These are phyloP conservation scores for Platanista minor DNA, from an alignment of 2,113 vertebrate species.

Conservation along the genomic window DNA sequence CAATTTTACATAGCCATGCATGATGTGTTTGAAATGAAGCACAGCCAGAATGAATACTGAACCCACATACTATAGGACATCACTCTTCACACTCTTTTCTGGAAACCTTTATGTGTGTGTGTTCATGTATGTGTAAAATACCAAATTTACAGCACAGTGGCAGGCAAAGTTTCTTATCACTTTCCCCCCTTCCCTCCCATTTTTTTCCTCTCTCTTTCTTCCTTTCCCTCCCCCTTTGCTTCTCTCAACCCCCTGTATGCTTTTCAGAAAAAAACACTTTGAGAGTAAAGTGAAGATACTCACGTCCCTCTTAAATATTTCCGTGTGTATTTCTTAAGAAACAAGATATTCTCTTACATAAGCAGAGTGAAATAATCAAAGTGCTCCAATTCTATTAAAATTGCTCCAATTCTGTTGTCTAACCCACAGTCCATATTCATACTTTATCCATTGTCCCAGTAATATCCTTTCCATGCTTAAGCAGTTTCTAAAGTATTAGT, in stretches of 20 bases:
- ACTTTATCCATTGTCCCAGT: neutral
- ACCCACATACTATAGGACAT: neutral
- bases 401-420: neutral
- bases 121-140: neutral
- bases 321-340: neutral
- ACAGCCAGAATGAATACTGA: neutral
- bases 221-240: neutral
- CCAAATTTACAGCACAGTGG: neutral
- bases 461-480: neutral
- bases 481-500: neutral
- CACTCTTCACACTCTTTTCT: neutral
- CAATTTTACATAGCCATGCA: neutral
- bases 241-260: neutral
- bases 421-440: neutral
- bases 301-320: neutral
- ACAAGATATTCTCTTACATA: neutral
- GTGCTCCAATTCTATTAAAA: neutral
- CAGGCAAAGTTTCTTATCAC: neutral
- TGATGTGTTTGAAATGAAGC: neutral
- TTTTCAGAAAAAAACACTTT: neutral
- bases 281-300: neutral
- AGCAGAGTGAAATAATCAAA: neutral
- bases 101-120: neutral
- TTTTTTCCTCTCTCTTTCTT: neutral
- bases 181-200: neutral